Base-by-base conservation (phyloP, 23 tunicate species). In the Styela clava region DNA sequence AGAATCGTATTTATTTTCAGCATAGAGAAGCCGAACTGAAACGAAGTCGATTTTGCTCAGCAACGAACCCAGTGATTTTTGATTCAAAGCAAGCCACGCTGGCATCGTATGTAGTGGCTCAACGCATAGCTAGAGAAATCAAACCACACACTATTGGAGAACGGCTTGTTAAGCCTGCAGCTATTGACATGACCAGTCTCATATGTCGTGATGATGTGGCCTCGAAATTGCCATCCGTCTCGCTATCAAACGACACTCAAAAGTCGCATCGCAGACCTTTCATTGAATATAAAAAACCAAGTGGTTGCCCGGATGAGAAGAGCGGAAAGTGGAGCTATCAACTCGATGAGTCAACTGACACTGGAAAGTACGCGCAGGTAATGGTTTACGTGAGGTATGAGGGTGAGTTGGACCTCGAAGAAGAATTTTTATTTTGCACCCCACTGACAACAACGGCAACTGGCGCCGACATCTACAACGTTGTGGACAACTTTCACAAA, bases 301-400 rank as follows among this genome's bases (percentile, higher is more conserved):
- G 64, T 25, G 22, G 80, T 33, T 73, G 34, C 62, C 29, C 56
- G 64, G 29, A 79, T 33, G 34, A 33, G 24, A 52, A 70, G 23
- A 36, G 62, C 33, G 63, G 64, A 68, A 79, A 37, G 69, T 81
- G 68, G 79, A 70, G 61, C 23, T 12, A 79, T 44, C 89, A 85
- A 56, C 68, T 70, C 27, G 89, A 85, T 85, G 89, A 85, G 79
- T 51, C 84, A 22, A 79, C 88, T 63, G 88, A 85, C 65, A 79
- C 79, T 1, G 88, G 82, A 85, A 80, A 34, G 61, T 33, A 73
- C 37, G 79, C 81, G 33, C 79, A 35, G 64, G 86, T 86, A 44
- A 85, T 82, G 72, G 90, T 86, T 81, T 86, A 82, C 82, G 91
- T 87, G 68, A 81, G 91, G 37, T 87, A 87, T 74, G 69, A 71